Conservation (phyloP, 2,888 invertebrate species). For the Blastobasis adustella region DNA sequence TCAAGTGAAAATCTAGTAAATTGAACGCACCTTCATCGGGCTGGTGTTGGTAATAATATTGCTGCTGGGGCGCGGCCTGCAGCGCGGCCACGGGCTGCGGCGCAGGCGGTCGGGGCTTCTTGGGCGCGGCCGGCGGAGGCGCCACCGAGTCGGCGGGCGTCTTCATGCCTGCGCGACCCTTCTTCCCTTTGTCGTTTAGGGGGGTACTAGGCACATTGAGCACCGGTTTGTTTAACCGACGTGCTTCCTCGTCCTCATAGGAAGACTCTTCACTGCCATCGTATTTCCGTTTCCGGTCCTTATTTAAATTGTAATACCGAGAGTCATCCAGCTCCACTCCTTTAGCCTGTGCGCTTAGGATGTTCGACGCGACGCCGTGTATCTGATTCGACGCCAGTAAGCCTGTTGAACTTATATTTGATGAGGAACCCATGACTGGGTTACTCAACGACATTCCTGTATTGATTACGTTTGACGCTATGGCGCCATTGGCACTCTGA, state of each 20-base stretch:
- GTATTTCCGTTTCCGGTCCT: constrained; percentile 81
- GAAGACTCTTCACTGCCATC: constrained; percentile 80
- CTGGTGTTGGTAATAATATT: constrained; percentile 74
- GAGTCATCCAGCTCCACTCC: constrained; percentile 79
- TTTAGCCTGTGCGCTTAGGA: constrained; percentile 50
- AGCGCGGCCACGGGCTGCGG: constrained; percentile 61
- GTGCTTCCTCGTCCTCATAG: constrained; percentile 73
- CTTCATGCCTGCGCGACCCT: constrained; percentile 45
- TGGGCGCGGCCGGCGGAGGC: constrained; percentile 63
- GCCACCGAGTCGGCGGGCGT: constrained; percentile 54
- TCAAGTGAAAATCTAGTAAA: constrained; percentile 74
- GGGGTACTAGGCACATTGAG: constrained; percentile 69
- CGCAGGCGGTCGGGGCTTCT: constrained; percentile 62
- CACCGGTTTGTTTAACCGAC: constrained; percentile 66
- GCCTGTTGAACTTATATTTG: constrained; percentile 54
- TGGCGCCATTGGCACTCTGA: constrained; percentile 62
- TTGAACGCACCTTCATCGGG: constrained; percentile 76
- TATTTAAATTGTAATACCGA: constrained; percentile 82
- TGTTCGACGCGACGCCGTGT: constrained; percentile 49
- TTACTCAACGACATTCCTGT: constrained; percentile 53
- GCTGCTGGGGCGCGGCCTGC: constrained; percentile 65
- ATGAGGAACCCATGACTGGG: constrained; percentile 50
- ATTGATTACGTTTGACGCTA: constrained; percentile 50
- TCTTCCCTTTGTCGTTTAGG: constrained; percentile 62
- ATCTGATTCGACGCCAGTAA: constrained; percentile 62